Evolutionary conservation across 2,888 invertebrate species (phyloP).

Genomic region (Cepaea hortensis): DNA sequence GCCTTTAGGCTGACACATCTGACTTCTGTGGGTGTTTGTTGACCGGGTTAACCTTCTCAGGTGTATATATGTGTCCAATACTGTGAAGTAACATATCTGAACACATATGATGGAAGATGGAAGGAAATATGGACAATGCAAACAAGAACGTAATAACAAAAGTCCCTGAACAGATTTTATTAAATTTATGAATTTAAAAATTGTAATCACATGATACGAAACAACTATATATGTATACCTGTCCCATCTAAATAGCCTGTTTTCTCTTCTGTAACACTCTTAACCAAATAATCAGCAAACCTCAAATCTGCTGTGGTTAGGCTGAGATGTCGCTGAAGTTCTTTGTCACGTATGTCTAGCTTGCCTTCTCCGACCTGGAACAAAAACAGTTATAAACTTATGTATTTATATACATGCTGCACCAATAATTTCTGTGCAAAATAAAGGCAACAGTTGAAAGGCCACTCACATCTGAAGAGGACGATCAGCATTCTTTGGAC

Average conservation of each 20-base stretch:
- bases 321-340: slow-evolving; percentile 88
- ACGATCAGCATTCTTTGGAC: no score
- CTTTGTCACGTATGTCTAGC: slow-evolving; percentile 88
- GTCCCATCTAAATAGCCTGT: slow-evolving; percentile 86
- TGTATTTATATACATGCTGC: background rate
- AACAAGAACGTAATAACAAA: no score
- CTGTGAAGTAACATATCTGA: no score
- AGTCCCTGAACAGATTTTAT: no score
- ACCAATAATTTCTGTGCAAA: background rate
- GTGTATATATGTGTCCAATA: no score
- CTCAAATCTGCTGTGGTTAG: slow-evolving; percentile 95
- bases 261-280: slow-evolving; percentile 79
- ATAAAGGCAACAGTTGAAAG: background rate
- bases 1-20: no score
- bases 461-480: no score
- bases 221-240: slow-evolving; percentile 70
- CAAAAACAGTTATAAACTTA: background rate
- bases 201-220: background rate
- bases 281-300: slow-evolving; percentile 93
- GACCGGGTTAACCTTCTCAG: no score
- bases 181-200: no score
- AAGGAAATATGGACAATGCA: no score
- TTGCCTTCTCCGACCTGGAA: slow-evolving; percentile 85
- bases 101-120: no score
- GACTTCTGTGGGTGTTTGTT: no score